These are phyloP conservation scores for Tangara arthus DNA, from an alignment of 2,797 vertebrate genomes.

Conservation along the genomic window DNA sequence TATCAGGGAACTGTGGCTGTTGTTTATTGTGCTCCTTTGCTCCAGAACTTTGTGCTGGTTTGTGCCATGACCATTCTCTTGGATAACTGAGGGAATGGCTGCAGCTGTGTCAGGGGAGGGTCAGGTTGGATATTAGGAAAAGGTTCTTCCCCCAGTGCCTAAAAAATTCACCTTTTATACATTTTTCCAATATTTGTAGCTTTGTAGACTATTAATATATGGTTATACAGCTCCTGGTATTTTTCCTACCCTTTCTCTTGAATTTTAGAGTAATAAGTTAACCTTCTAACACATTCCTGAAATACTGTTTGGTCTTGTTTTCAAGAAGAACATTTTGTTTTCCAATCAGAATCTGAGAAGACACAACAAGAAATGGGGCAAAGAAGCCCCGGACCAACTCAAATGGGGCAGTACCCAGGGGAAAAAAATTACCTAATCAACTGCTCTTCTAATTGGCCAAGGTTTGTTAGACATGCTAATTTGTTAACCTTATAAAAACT, in stretches of 20 bases:
- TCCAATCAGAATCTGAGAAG: background rate
- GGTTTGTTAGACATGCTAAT: background rate
- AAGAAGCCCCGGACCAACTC: background rate
- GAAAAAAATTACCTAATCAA: background rate
- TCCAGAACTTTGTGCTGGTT: background rate
- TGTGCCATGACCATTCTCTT: background rate
- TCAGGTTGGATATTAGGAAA: background rate
- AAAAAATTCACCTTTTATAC: background rate
- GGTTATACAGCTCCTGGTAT: background rate
- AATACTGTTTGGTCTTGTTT: background rate
- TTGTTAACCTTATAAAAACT: background rate
- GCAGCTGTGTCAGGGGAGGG: background rate
- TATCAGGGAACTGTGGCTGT: background rate
- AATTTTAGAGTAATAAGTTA: background rate
- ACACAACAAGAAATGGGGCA: background rate
- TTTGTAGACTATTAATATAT: accelerated
- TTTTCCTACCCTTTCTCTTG: background rate
- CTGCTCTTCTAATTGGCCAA: background rate
- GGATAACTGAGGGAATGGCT: background rate
- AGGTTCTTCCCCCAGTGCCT: background rate
- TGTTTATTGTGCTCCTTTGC: background rate
- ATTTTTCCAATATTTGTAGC: background rate
- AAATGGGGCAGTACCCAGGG: background rate
- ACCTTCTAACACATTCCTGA: background rate
- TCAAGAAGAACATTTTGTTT: background rate